Conservation (phyloP, 2,797 vertebrate species). For the Mareca strepera region DNA sequence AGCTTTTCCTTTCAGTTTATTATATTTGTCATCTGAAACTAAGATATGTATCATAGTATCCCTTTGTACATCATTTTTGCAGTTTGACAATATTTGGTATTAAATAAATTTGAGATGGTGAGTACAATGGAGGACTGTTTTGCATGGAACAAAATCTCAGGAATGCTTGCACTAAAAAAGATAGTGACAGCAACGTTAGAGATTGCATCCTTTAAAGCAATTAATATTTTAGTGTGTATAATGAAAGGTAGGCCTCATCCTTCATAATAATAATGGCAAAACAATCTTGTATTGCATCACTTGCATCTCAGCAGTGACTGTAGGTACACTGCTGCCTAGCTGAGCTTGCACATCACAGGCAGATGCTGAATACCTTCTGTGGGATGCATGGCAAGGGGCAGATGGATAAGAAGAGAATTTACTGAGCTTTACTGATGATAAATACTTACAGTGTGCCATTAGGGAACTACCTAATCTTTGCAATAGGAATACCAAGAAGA, state of each 20-base stretch:
- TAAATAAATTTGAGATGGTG: background rate
- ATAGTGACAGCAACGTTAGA: background rate
- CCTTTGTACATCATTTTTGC: background rate
- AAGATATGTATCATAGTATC: background rate
- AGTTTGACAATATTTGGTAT: background rate
- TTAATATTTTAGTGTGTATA: background rate
- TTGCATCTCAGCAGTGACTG: background rate
- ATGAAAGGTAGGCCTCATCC: background rate
- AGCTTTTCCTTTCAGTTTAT: slow-evolving; percentile 31
- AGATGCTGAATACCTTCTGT: background rate
- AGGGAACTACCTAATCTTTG: background rate
- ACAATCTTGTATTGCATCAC: background rate
- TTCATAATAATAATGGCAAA: background rate
- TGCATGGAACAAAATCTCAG: background rate
- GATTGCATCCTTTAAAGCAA: background rate
- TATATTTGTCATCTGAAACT: background rate
- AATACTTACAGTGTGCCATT: background rate
- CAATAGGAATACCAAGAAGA: background rate
- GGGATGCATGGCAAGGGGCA: background rate
- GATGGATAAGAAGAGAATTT: background rate
- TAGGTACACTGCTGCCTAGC: background rate
- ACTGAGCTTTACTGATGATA: background rate
- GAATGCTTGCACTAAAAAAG: background rate
- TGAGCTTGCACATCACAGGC: background rate
- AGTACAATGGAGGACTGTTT: background rate